Evolutionary conservation across 2,113 vertebrate genomes (phyloP), one percentile per base, ranked within the genome.

Genomic region (Chlamydotis undulata): DNA sequence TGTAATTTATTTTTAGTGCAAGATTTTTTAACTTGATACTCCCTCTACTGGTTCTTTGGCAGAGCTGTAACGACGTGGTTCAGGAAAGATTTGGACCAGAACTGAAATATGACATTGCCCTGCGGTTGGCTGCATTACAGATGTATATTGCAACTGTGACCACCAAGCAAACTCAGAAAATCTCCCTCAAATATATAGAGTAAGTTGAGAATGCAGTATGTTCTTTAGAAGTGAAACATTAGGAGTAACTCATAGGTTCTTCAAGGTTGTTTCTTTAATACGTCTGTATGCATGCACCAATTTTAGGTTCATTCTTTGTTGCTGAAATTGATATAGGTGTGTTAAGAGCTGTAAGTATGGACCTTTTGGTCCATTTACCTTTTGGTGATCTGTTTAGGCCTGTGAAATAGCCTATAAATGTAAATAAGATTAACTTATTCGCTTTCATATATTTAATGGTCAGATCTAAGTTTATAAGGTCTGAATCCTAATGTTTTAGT

Each of bases 1-100:
- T 52, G 7, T 50, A 31, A 64, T 89, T 76, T 95, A 33, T 70
- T 95, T 91, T 87, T 67, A 50, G 25, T 55, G 37, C 43, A 71
- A 67, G 52, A 91, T 94, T 89, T 91, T 94, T 97, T 39, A 95
- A 95, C 86, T 18, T 94, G 47, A 95, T 96, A 89, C 97, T 96
- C 98, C 98, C 98, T 97, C 98, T 98, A 93, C 97, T 98, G 98
- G 95, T 97, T 94, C 95, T 95, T 98, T 97, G 55, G 31, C 97
- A 99, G 99, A 99, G 99, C 96, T 99, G 99, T 98, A 99, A 99
- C 33, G 99, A 99, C 56, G 99, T 99, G 90, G 99, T 99, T 68
- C 98, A 99, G 97, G 99, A 99, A 95, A 98, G 99, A 89, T 99
- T 99, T 94, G 99, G 99, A 83, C 99, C 99, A 9, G 99, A 99